Evolutionary conservation across 2,113 vertebrate species (phyloP).

Genomic region (Saimiri boliviensis): DNA sequence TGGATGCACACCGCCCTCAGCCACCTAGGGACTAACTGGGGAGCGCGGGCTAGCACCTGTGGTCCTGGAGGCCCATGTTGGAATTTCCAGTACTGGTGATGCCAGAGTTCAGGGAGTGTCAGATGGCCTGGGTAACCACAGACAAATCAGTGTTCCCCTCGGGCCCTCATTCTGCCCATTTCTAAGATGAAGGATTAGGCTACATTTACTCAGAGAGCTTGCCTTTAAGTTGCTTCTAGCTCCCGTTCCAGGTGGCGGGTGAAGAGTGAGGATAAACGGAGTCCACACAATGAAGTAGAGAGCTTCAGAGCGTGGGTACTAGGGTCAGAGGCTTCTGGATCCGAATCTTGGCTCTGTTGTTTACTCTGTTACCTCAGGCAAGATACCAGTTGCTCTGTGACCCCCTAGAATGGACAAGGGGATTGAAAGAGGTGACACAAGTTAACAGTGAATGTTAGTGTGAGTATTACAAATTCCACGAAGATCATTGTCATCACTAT

Average conservation of each 20-base stretch:
- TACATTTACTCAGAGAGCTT: background rate
- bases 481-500: background rate
- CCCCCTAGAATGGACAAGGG: too few relatives aligned
- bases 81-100: fast-evolving
- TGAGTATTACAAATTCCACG: background rate
- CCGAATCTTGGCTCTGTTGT: background rate
- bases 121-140: too few relatives aligned
- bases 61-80: fast-evolving
- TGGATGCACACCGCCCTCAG: fast-evolving
- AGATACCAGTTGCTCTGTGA: background rate
- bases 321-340: background rate
- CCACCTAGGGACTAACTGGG: background rate
- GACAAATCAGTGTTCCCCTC: background rate
- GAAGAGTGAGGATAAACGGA: background rate
- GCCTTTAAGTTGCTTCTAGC: background rate
- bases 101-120: background rate
- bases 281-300: background rate
- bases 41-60: background rate
- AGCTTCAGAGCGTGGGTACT: background rate
- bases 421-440: background rate
- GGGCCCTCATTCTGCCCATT: background rate
- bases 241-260: background rate
- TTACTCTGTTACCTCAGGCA: background rate
- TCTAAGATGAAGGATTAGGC: background rate
- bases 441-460: background rate